A percentile compares a stretch with the other conserved stretches of the same genome.
Evolutionary conservation across 2,113 vertebrate genomes (phyloP).

Genomic region (Oreochromis aureus): DNA sequence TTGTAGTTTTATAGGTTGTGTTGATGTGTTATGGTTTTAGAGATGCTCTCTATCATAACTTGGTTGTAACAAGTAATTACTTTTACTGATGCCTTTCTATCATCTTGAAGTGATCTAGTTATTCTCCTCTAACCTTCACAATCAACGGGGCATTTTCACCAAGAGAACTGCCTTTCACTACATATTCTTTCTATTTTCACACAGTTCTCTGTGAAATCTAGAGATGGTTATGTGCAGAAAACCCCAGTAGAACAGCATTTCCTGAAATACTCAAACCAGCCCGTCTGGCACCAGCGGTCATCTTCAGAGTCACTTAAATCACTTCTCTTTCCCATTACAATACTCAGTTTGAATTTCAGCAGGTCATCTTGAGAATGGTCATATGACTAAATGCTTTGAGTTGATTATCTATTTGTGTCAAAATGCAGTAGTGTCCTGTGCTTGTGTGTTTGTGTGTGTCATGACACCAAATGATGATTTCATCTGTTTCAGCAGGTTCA

Average conservation of each 20-base stretch:
- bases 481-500: neutral
- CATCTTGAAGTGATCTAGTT: neutral
- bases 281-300: neutral
- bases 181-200: neutral
- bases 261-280: neutral
- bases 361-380: neutral
- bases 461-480: neutral
- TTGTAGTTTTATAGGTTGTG: neutral
- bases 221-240: neutral
- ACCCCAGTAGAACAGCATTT: neutral
- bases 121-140: neutral
- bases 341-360: neutral
- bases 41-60: neutral
- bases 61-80: neutral
- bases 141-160: neutral
- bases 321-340: neutral
- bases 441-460: fast-evolving
- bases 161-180: neutral
- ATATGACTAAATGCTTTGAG: neutral
- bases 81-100: neutral
- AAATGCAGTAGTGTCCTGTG: neutral
- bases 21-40: neutral
- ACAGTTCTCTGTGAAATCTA: neutral
- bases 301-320: neutral
- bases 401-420: neutral